Conservation (phyloP, 2,113 vertebrate genomes). For the Peromyscus polionotus region DNA sequence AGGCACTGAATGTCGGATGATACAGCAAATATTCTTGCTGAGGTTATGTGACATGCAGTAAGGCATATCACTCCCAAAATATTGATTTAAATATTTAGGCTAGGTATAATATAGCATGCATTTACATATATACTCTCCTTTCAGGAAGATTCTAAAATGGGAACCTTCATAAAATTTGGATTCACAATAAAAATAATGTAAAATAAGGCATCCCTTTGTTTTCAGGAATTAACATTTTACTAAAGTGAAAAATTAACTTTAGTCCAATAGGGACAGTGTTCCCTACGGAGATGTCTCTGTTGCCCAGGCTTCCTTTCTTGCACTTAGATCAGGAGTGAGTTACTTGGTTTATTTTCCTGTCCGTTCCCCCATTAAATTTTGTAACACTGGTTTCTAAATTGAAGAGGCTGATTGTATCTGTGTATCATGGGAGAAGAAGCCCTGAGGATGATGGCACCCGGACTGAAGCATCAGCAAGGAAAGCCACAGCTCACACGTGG, state of each 20-base stretch:
- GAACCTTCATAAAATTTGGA: not conserved
- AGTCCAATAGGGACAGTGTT: not conserved
- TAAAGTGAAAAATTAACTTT: not conserved
- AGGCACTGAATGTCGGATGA: too few species aligned
- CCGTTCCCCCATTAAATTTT: not conserved
- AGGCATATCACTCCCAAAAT: not conserved
- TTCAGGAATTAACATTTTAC: not conserved
- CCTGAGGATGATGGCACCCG: not conserved
- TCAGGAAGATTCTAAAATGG: too few species aligned
- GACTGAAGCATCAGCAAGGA: not conserved
- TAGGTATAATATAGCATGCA: not conserved
- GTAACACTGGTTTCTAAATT: not conserved
- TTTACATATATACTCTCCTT: not conserved
- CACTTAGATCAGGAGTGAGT: not conserved
- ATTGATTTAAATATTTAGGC: not conserved
- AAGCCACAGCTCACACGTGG: not conserved
- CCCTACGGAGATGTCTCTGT: not conserved
- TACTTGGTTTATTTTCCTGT: not conserved
- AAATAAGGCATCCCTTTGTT: not conserved
- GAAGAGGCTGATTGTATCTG: not conserved
- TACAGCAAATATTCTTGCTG: not conserved
- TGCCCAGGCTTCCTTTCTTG: not conserved
- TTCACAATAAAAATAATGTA: not conserved
- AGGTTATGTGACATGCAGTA: not conserved
- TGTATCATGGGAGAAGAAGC: not conserved